These are phyloP conservation scores for Ectropis grisescens DNA, from an alignment of 1,140 invertebrate species.

Conservation along the genomic window DNA sequence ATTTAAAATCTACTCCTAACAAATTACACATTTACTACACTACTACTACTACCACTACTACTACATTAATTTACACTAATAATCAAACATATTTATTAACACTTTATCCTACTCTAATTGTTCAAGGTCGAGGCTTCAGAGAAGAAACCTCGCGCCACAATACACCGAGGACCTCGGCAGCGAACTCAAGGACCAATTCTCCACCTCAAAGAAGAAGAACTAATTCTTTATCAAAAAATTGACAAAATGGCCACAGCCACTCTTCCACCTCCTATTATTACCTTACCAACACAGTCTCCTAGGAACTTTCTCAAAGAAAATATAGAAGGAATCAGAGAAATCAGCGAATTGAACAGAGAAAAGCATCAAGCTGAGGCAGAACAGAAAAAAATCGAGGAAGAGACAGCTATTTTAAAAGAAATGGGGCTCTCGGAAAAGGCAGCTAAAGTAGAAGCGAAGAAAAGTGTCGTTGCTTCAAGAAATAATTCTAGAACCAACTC, in stretches of 20 bases:
- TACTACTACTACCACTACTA: no score
- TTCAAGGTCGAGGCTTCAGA: constrained; percentile 54
- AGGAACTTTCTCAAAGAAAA: constrained; percentile 66
- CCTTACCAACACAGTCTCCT: constrained; percentile 40
- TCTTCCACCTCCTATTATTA: constrained; percentile 29
- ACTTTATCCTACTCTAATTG: no score
- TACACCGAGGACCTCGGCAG: constrained; percentile 57
- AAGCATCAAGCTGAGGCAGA: constrained; percentile 63
- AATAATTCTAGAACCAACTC: constrained; percentile 40
- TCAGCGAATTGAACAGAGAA: constrained; percentile 65
- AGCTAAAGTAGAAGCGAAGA: constrained; percentile 12
- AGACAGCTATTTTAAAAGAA: constrained; percentile 60
- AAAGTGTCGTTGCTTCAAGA: constrained; percentile 1
- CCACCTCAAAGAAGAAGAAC: constrained; percentile 51
- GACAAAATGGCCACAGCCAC: constrained; percentile 55
- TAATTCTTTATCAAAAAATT: constrained; percentile 38
- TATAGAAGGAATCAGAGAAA: constrained; percentile 62
- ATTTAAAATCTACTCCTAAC: no score
- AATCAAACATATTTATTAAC: no score
- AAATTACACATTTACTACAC: no score
- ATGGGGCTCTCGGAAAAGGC: constrained; percentile 53
- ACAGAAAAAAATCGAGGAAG: constrained; percentile 52
- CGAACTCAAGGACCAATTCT: constrained; percentile 52
- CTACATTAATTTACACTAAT: no score
- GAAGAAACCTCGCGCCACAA: constrained; percentile 61